phyloP scores from a whole-genome alignment of 2,113 vertebrate genomes.

The Morone saxatilis region DNA sequence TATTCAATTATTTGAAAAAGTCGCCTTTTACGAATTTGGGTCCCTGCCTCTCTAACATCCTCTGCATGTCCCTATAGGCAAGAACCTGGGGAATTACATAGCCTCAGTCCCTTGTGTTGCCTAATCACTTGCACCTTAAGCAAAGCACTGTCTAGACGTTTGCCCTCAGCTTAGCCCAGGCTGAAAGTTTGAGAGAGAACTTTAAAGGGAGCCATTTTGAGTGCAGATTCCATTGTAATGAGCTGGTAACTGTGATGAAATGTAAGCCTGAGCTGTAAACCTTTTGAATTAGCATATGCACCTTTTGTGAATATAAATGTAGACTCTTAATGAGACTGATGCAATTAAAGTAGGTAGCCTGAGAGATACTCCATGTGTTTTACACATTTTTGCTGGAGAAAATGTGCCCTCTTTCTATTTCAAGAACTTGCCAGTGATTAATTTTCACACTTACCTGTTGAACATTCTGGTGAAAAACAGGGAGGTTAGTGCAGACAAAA shows the following conservation, averaged over 20 bases:
- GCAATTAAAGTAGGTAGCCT: conserved; percentile 46
- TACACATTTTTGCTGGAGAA: neutral
- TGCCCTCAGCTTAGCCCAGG: conserved; percentile 51
- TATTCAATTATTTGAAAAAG: too few relatives aligned
- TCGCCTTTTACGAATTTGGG: too few relatives aligned
- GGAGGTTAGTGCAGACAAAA: neutral
- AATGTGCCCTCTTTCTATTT: conserved; percentile 25
- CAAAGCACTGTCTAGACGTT: conserved; percentile 66
- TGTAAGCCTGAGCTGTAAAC: conserved; percentile 52
- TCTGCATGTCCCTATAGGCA: too few relatives aligned
- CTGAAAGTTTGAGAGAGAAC: conserved; percentile 56
- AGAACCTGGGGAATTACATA: conserved; percentile 58
- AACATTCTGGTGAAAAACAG: neutral
- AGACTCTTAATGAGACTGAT: conserved; percentile 60
- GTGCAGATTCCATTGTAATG: conserved; percentile 45
- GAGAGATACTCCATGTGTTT: conserved; percentile 23
- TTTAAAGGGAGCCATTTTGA: conserved; percentile 58
- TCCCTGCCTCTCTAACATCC: too few relatives aligned
- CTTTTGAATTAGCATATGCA: conserved; percentile 61
- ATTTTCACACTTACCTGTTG: conserved; percentile 28
- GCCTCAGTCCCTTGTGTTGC: conserved; percentile 60
- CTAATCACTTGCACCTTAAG: conserved; percentile 71
- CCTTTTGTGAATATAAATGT: conserved; percentile 56
- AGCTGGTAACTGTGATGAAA: conserved; percentile 64
- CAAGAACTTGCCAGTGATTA: neutral